phyloP scores from a whole-genome alignment of 2,113 vertebrate species.

The Pseudorasbora parva region DNA sequence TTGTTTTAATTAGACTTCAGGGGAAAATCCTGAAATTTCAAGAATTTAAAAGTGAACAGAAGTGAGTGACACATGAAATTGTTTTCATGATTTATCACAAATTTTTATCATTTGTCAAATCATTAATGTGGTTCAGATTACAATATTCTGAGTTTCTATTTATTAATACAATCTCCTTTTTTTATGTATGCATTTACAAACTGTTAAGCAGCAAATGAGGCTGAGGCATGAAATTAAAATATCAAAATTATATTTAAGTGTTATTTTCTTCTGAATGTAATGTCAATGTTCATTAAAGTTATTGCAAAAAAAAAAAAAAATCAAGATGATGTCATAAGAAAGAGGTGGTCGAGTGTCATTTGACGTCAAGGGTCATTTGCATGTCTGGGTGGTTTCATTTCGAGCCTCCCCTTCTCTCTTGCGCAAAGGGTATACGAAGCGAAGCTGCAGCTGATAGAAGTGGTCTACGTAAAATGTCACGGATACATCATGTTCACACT shows the following conservation, averaged over 20 bases:
- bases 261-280: background rate
- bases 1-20: background rate
- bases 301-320: background rate
- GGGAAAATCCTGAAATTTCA: background rate
- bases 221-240: background rate
- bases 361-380: background rate
- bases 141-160: no score
- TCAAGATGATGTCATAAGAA: background rate
- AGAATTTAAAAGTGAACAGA: background rate
- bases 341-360: background rate
- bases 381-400: background rate
- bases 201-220: background rate
- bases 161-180: no score
- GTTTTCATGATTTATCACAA: no score
- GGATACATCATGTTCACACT: background rate
- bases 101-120: no score
- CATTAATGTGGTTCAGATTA: no score
- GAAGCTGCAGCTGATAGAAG: background rate
- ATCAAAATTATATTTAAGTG: background rate
- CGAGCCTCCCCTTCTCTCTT: background rate
- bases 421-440: background rate
- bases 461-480: conserved; percentile 10
- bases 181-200: background rate
- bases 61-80: background rate
- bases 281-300: no score